Evolutionary conservation across 2,888 invertebrate genomes (phyloP).

Genomic region (Campaea margaritaria): DNA sequence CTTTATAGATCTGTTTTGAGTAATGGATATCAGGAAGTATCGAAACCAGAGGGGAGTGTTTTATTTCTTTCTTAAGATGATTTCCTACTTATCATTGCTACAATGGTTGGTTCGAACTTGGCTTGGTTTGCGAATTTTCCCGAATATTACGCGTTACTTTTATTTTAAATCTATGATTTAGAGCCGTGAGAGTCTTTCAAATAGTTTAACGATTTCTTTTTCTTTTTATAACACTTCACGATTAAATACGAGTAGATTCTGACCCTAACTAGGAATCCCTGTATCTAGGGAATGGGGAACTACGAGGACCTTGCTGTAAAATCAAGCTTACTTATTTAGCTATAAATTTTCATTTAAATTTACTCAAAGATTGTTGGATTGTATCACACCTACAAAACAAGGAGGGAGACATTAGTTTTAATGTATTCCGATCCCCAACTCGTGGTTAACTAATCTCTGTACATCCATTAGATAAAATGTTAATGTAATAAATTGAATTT

Average conservation of each 20-base stretch:
- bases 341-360: constrained; percentile 12
- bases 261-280: too few species aligned
- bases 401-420: constrained; percentile 42
- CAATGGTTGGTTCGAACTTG: too few species aligned
- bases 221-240: too few species aligned
- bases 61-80: not conserved
- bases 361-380: constrained; percentile 26
- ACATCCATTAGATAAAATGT: constrained; percentile 42
- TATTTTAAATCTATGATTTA: too few species aligned
- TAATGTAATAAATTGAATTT: constrained; percentile 41
- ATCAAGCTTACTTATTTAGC: too few species aligned
- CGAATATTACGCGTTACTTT: too few species aligned
- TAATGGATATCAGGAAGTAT: constrained; percentile 38
- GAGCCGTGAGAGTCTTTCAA: too few species aligned
- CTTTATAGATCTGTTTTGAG: constrained; percentile 41
- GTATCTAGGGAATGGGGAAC: too few species aligned
- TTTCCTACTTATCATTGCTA: not conserved
- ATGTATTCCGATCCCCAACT: constrained; percentile 37
- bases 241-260: too few species aligned
- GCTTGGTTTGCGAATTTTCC: too few species aligned
- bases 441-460: constrained; percentile 39
- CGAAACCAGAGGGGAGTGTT: not conserved
- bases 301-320: too few species aligned
- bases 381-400: constrained; percentile 31
- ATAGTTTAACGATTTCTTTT: too few species aligned